Evolutionary conservation across 2,888 invertebrate genomes (phyloP), one percentile per base, ranked within the genome.

Genomic region (Epistrophe eligans): DNA sequence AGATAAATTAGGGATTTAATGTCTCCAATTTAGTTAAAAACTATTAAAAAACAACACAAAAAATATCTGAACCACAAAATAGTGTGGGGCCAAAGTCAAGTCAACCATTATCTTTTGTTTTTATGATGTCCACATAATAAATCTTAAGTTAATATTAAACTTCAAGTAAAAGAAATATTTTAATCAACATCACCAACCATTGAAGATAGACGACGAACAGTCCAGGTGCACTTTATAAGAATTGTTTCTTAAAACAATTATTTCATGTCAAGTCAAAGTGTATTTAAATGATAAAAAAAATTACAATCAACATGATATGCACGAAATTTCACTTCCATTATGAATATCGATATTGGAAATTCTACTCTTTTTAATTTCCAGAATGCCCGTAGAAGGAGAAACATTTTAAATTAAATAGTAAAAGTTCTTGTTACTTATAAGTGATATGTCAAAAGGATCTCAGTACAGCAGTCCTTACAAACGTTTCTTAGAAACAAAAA

Each of bases 181-280:
- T 11, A 19, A 60, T 60, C 60, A 4, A 45, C n/a, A 45, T 45
- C 17, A 11, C n/a, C 45, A n/a, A 50, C 3, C 5, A 19, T 50
- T 19, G 10, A 19, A 50, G 10, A 9, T 19, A 50, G 4, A 11
- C 24, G 19, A 24, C 40, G 7, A 40, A 40, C 24, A 40, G 4
- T 13, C 10, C 38, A 32, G 7, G 32, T n/a, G 4, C 10, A 40
- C n/a, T n/a, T n/a, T n/a, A 38, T 6, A 19, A 4, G n/a, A 17
- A 38, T 60, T 5, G 2, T 40, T 38, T 60, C 38, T 60, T 19
- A 11, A 38, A 15, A 17, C 15, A 43, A 64, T 28, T 24, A 35
- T 73, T 67, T 74, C 66, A 55, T 80, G 64, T 77, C 72, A 76
- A 88, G 74, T 85, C 82, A 88, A 88, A 88, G 79, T 81, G 71